phyloP scores from a whole-genome alignment of 2,113 vertebrate genomes.

The Orientallactaga bullata region DNA sequence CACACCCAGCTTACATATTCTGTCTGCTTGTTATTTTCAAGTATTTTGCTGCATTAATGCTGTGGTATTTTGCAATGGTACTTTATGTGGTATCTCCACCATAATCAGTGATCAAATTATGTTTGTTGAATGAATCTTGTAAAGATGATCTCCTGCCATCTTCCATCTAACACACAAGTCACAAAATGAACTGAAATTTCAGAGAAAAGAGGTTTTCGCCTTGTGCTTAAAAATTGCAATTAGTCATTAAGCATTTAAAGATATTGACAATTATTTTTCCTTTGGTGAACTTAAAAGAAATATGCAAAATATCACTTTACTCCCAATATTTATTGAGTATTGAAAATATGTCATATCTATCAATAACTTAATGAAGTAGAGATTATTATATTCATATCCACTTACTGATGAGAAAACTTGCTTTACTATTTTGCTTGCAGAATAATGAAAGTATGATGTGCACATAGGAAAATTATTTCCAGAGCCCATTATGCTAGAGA shows the following conservation, averaged over 20 bases:
- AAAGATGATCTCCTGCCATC: background rate
- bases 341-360: background rate
- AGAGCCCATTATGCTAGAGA: background rate
- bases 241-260: conserved; percentile 48
- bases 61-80: background rate
- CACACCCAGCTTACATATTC: conserved; percentile 7
- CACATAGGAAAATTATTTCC: background rate
- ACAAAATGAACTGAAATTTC: background rate
- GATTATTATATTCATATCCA: background rate
- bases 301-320: background rate
- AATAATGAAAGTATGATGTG: conserved; percentile 31
- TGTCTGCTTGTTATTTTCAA: conserved; percentile 15
- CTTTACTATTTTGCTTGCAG: background rate
- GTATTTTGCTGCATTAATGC: background rate
- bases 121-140: background rate
- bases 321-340: background rate
- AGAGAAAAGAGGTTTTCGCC: background rate
- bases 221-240: conserved; percentile 27
- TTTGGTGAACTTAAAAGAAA: background rate
- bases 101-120: background rate
- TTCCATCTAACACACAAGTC: background rate
- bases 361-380: background rate
- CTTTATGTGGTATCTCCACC: background rate
- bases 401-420: conserved; percentile 33
- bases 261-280: conserved; percentile 11